Evolutionary conservation across 2,113 vertebrate genomes (phyloP).

Genomic region (Pyxicephalus adspersus): DNA sequence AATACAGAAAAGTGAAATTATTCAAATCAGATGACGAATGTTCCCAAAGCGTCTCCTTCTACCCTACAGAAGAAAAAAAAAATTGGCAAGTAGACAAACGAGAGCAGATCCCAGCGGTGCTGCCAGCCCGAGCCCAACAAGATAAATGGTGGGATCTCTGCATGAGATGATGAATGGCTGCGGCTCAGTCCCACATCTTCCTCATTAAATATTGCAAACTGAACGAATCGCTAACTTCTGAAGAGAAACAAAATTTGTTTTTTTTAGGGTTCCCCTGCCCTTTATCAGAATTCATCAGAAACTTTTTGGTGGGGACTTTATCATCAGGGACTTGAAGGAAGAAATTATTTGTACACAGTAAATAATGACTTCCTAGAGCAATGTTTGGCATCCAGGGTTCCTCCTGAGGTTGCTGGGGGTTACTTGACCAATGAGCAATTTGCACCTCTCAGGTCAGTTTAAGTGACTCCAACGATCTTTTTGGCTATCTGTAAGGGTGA

Average conservation of each 20-base stretch:
- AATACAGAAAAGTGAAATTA: neutral
- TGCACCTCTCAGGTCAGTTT: no score
- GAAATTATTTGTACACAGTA: no score
- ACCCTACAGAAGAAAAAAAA: neutral
- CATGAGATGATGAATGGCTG: slow-evolving; percentile 1
- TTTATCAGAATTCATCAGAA: neutral
- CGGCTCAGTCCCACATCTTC: neutral
- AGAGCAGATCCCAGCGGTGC: neutral
- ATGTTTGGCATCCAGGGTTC: no score
- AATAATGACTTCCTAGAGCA: no score
- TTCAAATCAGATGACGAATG: neutral
- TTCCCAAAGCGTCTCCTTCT: neutral
- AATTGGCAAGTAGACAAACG: neutral
- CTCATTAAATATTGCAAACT: neutral
- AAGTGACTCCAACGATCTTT: no score
- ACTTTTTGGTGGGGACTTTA: neutral
- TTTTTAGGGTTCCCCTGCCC: neutral
- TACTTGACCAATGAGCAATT: no score
- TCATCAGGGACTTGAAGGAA: no score
- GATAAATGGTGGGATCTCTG: neutral
- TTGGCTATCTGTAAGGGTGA: no score
- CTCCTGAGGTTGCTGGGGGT: no score
- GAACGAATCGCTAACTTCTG: neutral
- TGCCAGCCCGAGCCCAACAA: neutral
- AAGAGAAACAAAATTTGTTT: no score